Conservation (phyloP, 2,113 vertebrate species). For the Nasalis larvatus region DNA sequence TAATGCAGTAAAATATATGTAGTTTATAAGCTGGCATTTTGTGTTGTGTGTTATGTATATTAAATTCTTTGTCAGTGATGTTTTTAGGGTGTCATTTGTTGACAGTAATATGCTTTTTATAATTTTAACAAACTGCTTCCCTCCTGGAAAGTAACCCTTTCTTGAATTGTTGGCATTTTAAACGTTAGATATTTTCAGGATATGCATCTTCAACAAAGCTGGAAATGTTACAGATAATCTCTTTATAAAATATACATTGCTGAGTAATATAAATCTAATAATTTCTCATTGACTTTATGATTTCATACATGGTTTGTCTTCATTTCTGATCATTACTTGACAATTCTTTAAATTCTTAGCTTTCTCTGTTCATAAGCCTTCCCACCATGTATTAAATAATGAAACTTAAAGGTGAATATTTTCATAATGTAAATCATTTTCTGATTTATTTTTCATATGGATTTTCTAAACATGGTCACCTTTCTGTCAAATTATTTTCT, state of each 20-base stretch:
- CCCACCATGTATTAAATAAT: background rate
- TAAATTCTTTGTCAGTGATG: slow-evolving; percentile 22
- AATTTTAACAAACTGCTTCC: background rate
- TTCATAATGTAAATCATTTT: background rate
- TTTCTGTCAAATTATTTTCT: slow-evolving; percentile 18
- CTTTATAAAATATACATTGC: background rate
- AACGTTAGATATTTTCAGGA: slow-evolving; percentile 15
- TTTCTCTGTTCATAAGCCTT: slow-evolving; percentile 1
- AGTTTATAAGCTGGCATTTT: background rate
- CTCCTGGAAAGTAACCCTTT: background rate
- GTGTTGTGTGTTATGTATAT: background rate
- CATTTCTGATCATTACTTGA: background rate
- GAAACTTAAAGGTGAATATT: background rate
- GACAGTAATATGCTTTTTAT: background rate
- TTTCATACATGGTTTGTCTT: background rate
- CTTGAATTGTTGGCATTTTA: background rate
- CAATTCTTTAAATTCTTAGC: background rate
- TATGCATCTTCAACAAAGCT: slow-evolving; percentile 25
- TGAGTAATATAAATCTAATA: background rate
- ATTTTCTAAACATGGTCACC: background rate
- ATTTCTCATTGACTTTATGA: background rate
- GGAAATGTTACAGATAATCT: background rate
- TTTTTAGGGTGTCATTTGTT: slow-evolving; percentile 11
- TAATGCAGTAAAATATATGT: background rate
- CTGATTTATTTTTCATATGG: slow-evolving; percentile 10